phyloP scores from a whole-genome alignment of 2,888 invertebrate genomes.

The Julus scanicus region DNA sequence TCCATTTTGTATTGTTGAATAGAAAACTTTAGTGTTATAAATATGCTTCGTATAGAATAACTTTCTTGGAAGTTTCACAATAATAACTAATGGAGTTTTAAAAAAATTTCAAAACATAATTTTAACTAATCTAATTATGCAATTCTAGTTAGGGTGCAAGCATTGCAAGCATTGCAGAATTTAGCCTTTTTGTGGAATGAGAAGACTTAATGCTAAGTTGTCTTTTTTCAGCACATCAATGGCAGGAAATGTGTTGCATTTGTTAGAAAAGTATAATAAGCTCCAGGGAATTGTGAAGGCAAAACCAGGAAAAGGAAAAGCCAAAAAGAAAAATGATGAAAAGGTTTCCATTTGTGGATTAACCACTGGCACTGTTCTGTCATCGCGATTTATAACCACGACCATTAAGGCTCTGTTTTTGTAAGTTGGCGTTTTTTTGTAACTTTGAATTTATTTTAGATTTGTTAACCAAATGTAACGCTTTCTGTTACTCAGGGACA shows the following conservation, averaged over 20 bases:
- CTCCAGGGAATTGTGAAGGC: background rate
- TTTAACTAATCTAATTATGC: too few species aligned
- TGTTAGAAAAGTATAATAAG: constrained; percentile 22
- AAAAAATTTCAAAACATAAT: too few species aligned
- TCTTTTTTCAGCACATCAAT: background rate
- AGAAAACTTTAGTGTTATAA: too few species aligned
- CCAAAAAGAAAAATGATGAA: background rate
- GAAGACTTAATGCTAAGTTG: background rate
- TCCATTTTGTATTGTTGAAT: background rate
- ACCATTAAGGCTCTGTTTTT: background rate
- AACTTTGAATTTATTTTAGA: background rate
- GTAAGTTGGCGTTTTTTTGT: constrained; percentile 37
- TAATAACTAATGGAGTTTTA: too few species aligned
- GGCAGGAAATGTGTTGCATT: constrained; percentile 6
- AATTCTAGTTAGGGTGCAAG: too few species aligned
- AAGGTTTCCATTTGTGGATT: constrained; percentile 20
- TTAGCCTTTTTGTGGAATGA: too few species aligned
- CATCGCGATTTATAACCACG: background rate
- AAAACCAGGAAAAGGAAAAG: constrained; percentile 16
- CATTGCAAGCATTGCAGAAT: background rate
- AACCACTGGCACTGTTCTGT: background rate
- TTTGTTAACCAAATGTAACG: background rate
- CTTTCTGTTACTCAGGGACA: constrained; percentile 19
- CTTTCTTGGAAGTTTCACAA: too few species aligned
- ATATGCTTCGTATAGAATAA: too few species aligned